Percentiles rank a stretch among this genome's conserved stretches.
Evolutionary conservation across 1,140 invertebrate genomes (phyloP).

Genomic region (Temnothorax curvispinosus): DNA sequence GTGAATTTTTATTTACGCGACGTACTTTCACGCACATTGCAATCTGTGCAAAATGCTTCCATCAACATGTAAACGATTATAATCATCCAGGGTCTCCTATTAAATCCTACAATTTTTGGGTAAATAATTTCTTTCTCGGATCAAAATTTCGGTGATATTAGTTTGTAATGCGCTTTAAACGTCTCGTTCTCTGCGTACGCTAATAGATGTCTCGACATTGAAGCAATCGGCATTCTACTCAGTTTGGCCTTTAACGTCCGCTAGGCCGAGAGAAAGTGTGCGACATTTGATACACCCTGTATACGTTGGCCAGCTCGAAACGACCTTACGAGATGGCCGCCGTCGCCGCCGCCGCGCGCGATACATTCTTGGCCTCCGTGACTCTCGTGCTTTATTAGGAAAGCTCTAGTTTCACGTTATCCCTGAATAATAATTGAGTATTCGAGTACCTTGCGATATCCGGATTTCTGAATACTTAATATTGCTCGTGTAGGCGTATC

Average conservation of each 20-base stretch:
- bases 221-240: slow-evolving; percentile 28
- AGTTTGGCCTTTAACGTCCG: slow-evolving; percentile 34
- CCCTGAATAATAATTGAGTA: background rate
- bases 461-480: slow-evolving; percentile 5
- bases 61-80: background rate
- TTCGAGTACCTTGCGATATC: background rate
- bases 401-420: slow-evolving; percentile 36
- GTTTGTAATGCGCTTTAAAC: background rate
- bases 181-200: background rate
- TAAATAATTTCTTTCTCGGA: background rate
- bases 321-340: slow-evolving; percentile 54
- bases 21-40: too few species aligned
- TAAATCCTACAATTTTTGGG: background rate
- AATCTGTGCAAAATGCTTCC: background rate
- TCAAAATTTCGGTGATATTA: background rate
- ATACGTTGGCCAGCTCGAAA: slow-evolving; percentile 56
- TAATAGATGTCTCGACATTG: slow-evolving; percentile 30
- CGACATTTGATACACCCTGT: slow-evolving; percentile 59
- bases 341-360: slow-evolving; percentile 9
- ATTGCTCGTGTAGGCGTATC: background rate
- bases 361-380: slow-evolving; percentile 48
- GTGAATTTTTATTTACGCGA: background rate
- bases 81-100: background rate
- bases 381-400: slow-evolving; percentile 44
- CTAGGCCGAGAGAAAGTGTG: slow-evolving; percentile 39